Evolutionary conservation across 2,113 vertebrate genomes (phyloP).

Genomic region (Procapra przewalskii): DNA sequence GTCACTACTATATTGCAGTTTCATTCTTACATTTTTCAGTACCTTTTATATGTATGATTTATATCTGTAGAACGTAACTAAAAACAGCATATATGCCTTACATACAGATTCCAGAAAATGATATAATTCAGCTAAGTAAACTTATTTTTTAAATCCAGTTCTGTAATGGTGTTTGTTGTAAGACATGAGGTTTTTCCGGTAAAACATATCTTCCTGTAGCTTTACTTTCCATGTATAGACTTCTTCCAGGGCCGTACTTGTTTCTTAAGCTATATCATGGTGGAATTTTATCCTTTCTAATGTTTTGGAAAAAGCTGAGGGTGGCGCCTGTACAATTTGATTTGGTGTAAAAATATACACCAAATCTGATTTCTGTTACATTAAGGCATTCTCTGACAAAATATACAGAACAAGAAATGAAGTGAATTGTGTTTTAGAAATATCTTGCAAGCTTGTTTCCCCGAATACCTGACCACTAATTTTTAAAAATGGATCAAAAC

Average conservation of each 20-base stretch:
- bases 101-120: neutral
- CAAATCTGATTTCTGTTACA: constrained; percentile 97
- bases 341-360: constrained; percentile 98
- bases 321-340: constrained; percentile 96
- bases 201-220: constrained; percentile 28
- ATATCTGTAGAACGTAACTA: constrained; percentile 20
- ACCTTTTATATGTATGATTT: constrained; percentile 43
- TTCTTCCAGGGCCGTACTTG: constrained; percentile 13
- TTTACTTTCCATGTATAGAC: neutral
- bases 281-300: constrained; percentile 86
- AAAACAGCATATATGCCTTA: neutral
- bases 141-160: neutral
- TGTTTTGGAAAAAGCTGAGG: constrained; percentile 84
- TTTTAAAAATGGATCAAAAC: constrained; percentile 83
- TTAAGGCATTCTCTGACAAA: constrained; percentile 95
- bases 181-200: constrained; percentile 38
- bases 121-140: neutral
- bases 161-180: neutral
- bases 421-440: constrained; percentile 81
- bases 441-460: constrained; percentile 81
- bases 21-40: constrained; percentile 10
- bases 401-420: constrained; percentile 87
- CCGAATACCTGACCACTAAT: constrained; percentile 87
- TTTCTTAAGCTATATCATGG: constrained; percentile 72
- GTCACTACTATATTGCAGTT: neutral